A percentile compares a stretch with the other conserved stretches of the same genome.
Evolutionary conservation across 1,140 invertebrate species (phyloP).

Genomic region (Drosophila orena): DNA sequence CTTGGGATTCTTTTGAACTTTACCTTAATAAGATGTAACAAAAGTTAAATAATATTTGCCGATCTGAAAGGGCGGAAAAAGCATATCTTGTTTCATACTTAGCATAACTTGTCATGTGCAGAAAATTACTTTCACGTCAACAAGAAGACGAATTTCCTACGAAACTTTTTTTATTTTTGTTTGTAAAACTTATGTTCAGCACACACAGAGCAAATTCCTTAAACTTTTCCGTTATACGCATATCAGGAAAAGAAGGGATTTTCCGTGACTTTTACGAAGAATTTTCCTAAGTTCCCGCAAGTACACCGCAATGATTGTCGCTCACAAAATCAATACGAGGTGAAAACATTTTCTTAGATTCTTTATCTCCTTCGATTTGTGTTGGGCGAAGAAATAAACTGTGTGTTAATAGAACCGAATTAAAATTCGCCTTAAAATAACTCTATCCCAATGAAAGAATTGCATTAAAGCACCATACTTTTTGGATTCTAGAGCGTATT

Average conservation of each 20-base stretch:
- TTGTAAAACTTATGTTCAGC: slow-evolving; percentile 31
- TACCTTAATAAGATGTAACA: slow-evolving; percentile 17
- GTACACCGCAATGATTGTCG: slow-evolving; percentile 15
- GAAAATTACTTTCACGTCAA: slow-evolving; percentile 54
- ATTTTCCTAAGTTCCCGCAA: not conserved
- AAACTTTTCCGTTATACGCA: slow-evolving; percentile 26
- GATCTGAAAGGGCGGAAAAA: not conserved
- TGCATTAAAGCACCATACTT: not conserved
- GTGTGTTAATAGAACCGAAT: too few relatives aligned
- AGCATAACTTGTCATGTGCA: slow-evolving; percentile 73
- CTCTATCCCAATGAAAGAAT: too few relatives aligned
- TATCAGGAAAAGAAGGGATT: slow-evolving; percentile 12
- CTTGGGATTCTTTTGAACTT: slow-evolving; percentile 4
- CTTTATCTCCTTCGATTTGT: not conserved
- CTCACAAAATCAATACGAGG: slow-evolving; percentile 3
- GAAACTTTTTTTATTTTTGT: slow-evolving; percentile 37
- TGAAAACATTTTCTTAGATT: not conserved
- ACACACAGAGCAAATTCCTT: slow-evolving; percentile 21
- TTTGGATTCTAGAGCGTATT: slow-evolving; percentile 14
- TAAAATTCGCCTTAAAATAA: too few relatives aligned
- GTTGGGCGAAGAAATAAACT: too few relatives aligned
- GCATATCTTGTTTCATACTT: slow-evolving; percentile 35
- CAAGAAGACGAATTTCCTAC: slow-evolving; percentile 25
- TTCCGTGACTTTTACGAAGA: slow-evolving; percentile 20
- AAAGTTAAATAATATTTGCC: slow-evolving; percentile 16